Conservation (phyloP, 2,113 vertebrate genomes). For the Nycticorax nycticorax region DNA sequence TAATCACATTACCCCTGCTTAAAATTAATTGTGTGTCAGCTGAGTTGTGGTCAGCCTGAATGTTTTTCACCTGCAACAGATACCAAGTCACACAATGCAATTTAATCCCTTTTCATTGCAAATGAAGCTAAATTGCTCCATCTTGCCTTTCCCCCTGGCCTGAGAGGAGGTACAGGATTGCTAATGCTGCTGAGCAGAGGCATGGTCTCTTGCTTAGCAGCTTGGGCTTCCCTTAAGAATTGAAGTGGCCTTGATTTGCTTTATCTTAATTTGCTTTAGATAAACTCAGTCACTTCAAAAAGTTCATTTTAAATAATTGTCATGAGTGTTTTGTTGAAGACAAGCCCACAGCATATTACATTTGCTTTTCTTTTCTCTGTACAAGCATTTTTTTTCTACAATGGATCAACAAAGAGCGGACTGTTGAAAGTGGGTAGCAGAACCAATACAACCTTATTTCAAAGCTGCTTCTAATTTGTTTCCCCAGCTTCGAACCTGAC, state of each 20-base stretch:
- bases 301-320: background rate
- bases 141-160: background rate
- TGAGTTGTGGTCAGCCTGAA: background rate
- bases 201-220: background rate
- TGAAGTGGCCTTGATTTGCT: slow-evolving; percentile 2
- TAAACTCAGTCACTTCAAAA: background rate
- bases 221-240: background rate
- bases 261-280: slow-evolving; percentile 7
- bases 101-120: background rate
- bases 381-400: background rate
- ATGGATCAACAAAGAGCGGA: background rate
- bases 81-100: background rate
- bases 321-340: background rate
- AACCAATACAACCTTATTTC: background rate
- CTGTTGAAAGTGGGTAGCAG: background rate
- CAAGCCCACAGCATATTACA: background rate
- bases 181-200: background rate
- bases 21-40: background rate
- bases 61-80: background rate
- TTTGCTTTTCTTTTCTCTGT: background rate
- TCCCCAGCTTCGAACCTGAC: background rate
- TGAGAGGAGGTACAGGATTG: background rate
- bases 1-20: background rate
- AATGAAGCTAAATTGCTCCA: background rate
- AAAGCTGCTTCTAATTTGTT: background rate